Base-by-base conservation (phyloP, 2,113 vertebrate genomes). In the Rhabdomys dilectus region DNA sequence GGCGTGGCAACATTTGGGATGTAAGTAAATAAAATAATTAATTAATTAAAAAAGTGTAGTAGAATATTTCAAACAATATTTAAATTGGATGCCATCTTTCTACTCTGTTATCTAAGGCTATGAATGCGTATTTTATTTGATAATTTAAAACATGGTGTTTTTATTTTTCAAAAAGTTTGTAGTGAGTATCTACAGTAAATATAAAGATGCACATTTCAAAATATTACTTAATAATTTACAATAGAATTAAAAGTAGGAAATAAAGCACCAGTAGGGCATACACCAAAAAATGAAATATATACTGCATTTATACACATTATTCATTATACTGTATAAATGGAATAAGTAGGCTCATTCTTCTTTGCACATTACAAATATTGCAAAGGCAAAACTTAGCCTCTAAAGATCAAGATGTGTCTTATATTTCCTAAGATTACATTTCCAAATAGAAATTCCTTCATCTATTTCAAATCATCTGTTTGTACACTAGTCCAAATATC, bases 401-500 rank as follows among this genome's bases (percentile, higher is more conserved):
- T 89, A 72, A 72, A 86, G 48, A 1, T 93, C 91, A 91, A 70
- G 70, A 45, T 31, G 12, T 45, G 8, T 7, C 64, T 68, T 60
- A 56, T 66, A 39, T 92, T 88, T 95, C 39, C 64, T 53, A 48
- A 39, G 45, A 1, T 16, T 68, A 4, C 70, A 36, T 73, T 60
- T 39, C 60, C 87, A 48, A 89, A 73, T 72, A 91, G 73, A 15
- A 95, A 82, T 73, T 77, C 17, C 31, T 42, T 6, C 26, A 85
- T 58, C 82, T 89, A 89, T 56, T 91, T 91, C 29, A 88, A 92
- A 86, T 42, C 45, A 62, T 92, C 48, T 92, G 5, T 85, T 58
- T 92, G 15, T 82, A 15, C 15, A 62, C 17, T 56, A 64, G 0
- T 9, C 7, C 82, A 31, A 21, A 19, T 64, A 58, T 60, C 4